Percentiles rank a stretch among this genome's conserved stretches.
Evolutionary conservation across 2,113 vertebrate species (phyloP).

Genomic region (Rhinolophus sinicus): DNA sequence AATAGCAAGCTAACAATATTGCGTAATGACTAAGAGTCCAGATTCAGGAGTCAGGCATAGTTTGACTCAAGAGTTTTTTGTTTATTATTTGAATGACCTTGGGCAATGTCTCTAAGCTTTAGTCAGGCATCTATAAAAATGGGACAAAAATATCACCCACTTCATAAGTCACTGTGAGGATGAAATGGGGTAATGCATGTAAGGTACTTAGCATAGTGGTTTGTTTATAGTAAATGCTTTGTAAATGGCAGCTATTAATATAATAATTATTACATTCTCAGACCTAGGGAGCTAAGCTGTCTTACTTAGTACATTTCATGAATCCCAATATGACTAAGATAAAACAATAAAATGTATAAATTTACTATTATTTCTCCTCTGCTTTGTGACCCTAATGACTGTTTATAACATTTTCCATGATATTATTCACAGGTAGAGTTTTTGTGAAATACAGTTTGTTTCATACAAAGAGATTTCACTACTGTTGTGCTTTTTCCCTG

Average conservation of each 20-base stretch:
- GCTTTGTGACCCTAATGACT: background rate
- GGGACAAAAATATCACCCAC: background rate
- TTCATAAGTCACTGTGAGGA: background rate
- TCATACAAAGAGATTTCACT: background rate
- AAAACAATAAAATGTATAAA: background rate
- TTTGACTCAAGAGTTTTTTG: background rate
- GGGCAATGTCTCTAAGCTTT: background rate
- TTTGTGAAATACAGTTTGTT: background rate
- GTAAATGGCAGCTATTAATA: background rate
- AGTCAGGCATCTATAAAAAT: background rate
- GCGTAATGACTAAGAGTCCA: background rate
- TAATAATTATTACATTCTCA: background rate
- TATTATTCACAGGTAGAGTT: background rate
- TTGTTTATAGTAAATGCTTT: background rate
- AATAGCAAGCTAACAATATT: background rate
- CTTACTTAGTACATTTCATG: background rate
- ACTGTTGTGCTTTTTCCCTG: background rate
- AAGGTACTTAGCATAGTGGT: background rate
- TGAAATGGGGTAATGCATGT: background rate
- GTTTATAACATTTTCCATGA: background rate
- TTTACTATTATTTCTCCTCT: background rate
- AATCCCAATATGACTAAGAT: background rate
- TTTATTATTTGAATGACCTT: slow-evolving; percentile 4
- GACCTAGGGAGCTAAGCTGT: background rate
- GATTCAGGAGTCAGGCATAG: background rate